phyloP scores from a whole-genome alignment of 2,797 vertebrate species.

The Numenius phaeopus region DNA sequence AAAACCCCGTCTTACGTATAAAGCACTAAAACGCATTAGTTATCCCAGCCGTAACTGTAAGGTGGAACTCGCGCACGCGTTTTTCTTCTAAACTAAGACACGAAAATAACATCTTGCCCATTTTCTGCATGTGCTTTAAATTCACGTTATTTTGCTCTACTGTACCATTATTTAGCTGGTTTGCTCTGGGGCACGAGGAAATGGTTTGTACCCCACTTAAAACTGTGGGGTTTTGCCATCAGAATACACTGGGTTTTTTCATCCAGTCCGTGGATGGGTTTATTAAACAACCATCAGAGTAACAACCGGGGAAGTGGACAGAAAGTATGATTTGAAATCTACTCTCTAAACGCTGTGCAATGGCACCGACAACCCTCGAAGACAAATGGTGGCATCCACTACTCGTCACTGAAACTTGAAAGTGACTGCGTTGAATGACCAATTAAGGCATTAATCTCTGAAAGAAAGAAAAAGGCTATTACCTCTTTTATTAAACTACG shows the following conservation, averaged over 20 bases:
- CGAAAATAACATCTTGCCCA: constrained; percentile 3
- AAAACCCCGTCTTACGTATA: constrained; percentile 24
- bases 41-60: constrained; percentile 44
- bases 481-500: background rate
- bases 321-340: background rate
- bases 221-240: background rate
- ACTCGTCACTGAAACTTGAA: background rate
- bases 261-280: background rate
- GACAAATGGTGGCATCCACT: background rate
- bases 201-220: background rate
- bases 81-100: background rate
- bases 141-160: background rate
- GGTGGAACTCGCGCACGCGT: background rate
- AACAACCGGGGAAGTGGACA: background rate
- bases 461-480: background rate
- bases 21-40: constrained; percentile 40
- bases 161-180: background rate
- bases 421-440: background rate
- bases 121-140: background rate
- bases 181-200: background rate
- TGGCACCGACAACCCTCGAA: background rate
- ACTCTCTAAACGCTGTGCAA: background rate
- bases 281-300: background rate
- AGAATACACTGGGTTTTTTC: background rate
- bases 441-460: background rate